Percentiles rank a stretch among this genome's conserved stretches.
phyloP scores from a whole-genome alignment of 2,113 vertebrate species.

The Zingel zingel region DNA sequence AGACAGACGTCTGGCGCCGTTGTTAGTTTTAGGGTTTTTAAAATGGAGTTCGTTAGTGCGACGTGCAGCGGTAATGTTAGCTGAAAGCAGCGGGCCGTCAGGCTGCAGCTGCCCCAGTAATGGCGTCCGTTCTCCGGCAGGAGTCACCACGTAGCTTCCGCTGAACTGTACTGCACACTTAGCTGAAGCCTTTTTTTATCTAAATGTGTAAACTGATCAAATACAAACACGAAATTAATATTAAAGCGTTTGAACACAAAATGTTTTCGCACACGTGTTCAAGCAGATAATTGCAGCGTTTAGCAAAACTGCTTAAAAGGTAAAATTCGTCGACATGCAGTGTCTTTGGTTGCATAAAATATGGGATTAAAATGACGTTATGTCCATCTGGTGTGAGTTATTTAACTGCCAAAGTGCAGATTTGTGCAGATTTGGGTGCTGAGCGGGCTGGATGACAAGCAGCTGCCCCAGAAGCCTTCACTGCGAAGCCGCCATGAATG shows the following conservation, averaged over 20 bases:
- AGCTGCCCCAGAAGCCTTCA: constrained; percentile 80
- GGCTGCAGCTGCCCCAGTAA: constrained; percentile 73
- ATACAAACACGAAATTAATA: not conserved
- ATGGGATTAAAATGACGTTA: not conserved
- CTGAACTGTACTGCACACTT: constrained; percentile 18
- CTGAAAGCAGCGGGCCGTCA: constrained; percentile 43
- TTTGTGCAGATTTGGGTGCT: not conserved
- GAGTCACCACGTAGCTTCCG: constrained; percentile 81
- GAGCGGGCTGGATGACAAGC: constrained; percentile 64
- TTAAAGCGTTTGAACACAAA: not conserved
- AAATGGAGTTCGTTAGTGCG: not conserved
- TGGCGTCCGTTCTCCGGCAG: constrained; percentile 83
- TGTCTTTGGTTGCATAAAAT: not conserved
- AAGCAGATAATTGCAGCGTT: constrained; percentile 21
- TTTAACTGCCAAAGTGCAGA: not conserved
- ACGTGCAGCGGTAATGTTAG: too few relatives aligned
- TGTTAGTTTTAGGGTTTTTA: fast-evolving
- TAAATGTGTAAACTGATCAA: not conserved
- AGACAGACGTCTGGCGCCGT: too few relatives aligned
- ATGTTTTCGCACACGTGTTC: constrained; percentile 27
- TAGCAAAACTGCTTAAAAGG: constrained; percentile 33
- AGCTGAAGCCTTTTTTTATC: too few relatives aligned
- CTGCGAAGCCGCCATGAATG: constrained; percentile 87
- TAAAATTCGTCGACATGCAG: not conserved
- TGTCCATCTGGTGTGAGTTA: not conserved